Evolutionary conservation across 2,888 invertebrate species (phyloP), one percentile per base, ranked within the genome.

Genomic region (Hydriomena furcata): DNA sequence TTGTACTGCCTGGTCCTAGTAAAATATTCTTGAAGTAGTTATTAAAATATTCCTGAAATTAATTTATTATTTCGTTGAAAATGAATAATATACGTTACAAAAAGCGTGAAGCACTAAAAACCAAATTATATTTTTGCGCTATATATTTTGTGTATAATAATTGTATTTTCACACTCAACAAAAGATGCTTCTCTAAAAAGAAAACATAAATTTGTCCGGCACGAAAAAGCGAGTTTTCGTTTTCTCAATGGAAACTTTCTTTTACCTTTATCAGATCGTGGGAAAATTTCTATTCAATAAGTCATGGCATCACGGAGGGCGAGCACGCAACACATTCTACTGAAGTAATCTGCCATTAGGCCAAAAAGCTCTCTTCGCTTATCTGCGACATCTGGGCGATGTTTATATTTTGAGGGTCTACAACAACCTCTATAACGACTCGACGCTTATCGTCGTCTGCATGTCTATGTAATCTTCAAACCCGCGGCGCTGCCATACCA

Each of bases 371-470:
- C 77, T 79, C 77, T 63, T 68, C 79, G 73, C 82, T 86, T 87
- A 88, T 89, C 89, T 84, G 79, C 75, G 71, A 84, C 89, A 89
- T 87, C 88, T 89, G 89, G 81, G 73, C 80, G 79, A 84, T 86
- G 88, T 88, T 87, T 86, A 88, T 87, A 87, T 85, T 88, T 86
- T 81, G 82, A 85, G 84, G 85, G 84, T 79, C 82, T 71, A 76
- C 79, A 79, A 80, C 83, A 85, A 85, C 89, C 88, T 87, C 80
- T 84, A 74, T 89, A 88, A 89, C 82, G 87, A 86, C 82, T 73
- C 74, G 57, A 69, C 77, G 80, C 83, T 88, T 84, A 88, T 86
- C 84, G 71, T 78, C 64, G 74, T 77, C 78, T 80, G 78, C 81
- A 75, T 83, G 82, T 84, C 84, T 84, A 82, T 82, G 81, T 84